Base-by-base conservation (phyloP, 2,888 invertebrate genomes). In the Brenthis ino region DNA sequence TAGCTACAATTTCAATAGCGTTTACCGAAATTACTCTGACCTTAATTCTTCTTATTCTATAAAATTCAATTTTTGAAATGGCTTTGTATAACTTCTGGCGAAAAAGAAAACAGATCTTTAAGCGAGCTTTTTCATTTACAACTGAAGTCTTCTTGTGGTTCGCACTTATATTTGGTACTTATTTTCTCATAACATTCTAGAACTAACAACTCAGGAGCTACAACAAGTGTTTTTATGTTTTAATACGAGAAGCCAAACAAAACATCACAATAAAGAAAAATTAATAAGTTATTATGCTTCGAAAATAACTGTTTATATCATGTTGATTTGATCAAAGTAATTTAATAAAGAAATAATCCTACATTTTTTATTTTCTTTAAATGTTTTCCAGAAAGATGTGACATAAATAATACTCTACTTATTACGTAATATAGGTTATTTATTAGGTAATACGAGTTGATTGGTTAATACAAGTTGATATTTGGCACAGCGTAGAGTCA, bases 1-100 rank as follows among this genome's bases (percentile, higher is more conserved):
- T 88, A 2, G 80, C 84, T 2, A 87, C 88, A 0, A 80, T 89
- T 56, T 82, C 87, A 12, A 75, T 89, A 51, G 85, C 89, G 2
- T 83, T 86, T 69, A 83, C 83, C 57, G 89, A 90, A 77, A 85
- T 89, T 54, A 77, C 83, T 51, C 70, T 89, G 70, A 84, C 86
- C 1, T 50, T 88, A 58, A 57, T 91, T 53, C 65, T 90, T 55
- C 61, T 88, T 33, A 66, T 87, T 0, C 87, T 75, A 74, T 50
- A 48, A 57, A 12, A 43, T 14, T 12, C 3, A 37, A 6, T 13
- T 2, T 11, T 43, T 43, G 57, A 65, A 56, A 84, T 87, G 88
- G 80, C 81, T 57, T 73, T 84, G 3, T 74, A 74, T 16, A 82
- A 77, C 72, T 68, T 82, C 51, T 86, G 87, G 86, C 74, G 75